A percentile compares a stretch with the other conserved stretches of the same genome.
phyloP scores from a whole-genome alignment of 2,113 vertebrate genomes.

The Pseudolaguvia tuberculata region DNA sequence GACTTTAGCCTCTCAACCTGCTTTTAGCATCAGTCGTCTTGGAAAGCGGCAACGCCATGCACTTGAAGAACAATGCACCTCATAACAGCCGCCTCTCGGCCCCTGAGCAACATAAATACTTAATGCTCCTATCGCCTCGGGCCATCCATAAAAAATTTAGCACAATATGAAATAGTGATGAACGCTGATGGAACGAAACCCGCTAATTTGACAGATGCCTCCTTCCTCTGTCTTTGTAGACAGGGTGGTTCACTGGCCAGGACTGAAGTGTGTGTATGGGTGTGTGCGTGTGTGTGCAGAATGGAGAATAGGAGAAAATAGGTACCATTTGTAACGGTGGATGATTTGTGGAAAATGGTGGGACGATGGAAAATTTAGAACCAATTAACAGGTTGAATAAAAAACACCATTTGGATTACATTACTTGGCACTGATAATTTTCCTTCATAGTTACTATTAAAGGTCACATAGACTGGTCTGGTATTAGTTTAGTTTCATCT shows the following conservation, averaged over 20 bases:
- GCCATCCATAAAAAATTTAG: constrained; percentile 66
- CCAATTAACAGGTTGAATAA: not conserved
- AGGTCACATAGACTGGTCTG: no score
- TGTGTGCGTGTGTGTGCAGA: not conserved
- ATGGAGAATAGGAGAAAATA: not conserved
- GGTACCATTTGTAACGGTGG: not conserved
- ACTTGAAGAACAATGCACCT: constrained; percentile 61
- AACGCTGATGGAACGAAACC: constrained; percentile 74
- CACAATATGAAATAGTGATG: constrained; percentile 70
- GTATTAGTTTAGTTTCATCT: not conserved
- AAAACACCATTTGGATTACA: not conserved
- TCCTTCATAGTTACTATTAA: not conserved
- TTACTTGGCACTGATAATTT: no score
- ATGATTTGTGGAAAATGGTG: no score
- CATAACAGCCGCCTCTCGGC: constrained; percentile 62
- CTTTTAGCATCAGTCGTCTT: constrained; percentile 55
- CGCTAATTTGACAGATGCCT: constrained; percentile 66
- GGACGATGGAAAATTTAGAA: not conserved
- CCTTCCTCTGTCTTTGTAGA: constrained; percentile 15
- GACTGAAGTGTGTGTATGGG: no score
- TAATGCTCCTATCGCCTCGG: constrained; percentile 59
- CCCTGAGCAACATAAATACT: constrained; percentile 67
- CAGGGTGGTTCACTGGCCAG: not conserved
- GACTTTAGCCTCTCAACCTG: not conserved
- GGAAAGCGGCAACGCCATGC: constrained; percentile 64